Conservation (phyloP, 23 tunicate genomes). For the Trididemnum miniatum region DNA sequence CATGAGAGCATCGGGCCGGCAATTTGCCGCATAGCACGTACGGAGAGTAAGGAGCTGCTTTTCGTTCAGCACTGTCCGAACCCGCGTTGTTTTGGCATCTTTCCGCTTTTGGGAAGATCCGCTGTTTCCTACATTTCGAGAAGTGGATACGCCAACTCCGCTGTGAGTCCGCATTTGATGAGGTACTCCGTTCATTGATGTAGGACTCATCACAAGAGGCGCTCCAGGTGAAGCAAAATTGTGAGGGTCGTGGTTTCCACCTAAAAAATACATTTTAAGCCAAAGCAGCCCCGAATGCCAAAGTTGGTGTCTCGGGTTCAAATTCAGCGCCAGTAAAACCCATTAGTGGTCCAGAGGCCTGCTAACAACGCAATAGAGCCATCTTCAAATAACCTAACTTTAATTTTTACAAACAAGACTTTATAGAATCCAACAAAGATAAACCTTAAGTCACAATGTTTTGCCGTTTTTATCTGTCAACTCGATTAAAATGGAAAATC, state of each 20-base stretch:
- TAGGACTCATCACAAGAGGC: slow-evolving; percentile 42
- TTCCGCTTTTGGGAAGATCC: slow-evolving; percentile 40
- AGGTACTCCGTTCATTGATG: slow-evolving; percentile 27
- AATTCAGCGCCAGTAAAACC: no score
- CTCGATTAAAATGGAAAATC: no score
- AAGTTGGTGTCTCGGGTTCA: no score
- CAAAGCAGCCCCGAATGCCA: no score
- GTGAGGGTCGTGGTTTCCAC: slow-evolving; percentile 35
- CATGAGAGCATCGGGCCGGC: slow-evolving; percentile 97
- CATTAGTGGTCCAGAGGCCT: no score
- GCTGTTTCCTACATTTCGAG: neutral
- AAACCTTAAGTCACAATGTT: no score
- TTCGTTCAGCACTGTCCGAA: slow-evolving; percentile 96
- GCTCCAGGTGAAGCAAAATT: slow-evolving; percentile 33
- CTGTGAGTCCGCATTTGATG: neutral
- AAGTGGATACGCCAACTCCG: slow-evolving; percentile 1
- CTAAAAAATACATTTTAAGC: slow-evolving; percentile 7
- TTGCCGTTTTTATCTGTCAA: no score
- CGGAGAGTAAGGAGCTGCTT: slow-evolving; percentile 90
- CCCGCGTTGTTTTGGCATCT: slow-evolving; percentile 89
- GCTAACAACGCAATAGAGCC: no score
- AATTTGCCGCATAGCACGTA: slow-evolving; percentile 90
- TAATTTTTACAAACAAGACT: no score
- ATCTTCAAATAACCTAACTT: no score
- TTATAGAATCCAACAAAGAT: no score